A percentile compares a stretch with the other conserved stretches of the same genome.
Conservation (phyloP, 2,113 vertebrate species). For the Anolis sagrei region DNA sequence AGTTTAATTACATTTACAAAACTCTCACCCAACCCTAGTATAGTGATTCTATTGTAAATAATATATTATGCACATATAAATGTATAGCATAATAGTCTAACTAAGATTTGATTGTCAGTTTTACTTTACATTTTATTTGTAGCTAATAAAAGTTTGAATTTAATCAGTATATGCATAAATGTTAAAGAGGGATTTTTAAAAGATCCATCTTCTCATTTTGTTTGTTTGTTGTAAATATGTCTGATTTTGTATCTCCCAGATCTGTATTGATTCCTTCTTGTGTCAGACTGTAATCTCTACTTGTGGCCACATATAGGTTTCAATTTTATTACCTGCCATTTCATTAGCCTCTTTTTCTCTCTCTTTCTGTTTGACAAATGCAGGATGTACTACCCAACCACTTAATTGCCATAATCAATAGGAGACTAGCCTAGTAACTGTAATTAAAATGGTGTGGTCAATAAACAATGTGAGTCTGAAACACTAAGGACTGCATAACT, state of each 20-base stretch:
- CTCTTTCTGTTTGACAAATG: background rate
- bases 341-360: slow-evolving; percentile 2
- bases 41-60: background rate
- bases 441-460: background rate
- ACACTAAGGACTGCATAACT: background rate
- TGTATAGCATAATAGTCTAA: background rate
- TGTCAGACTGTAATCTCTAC: background rate
- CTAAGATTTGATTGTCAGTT: background rate
- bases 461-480: slow-evolving; percentile 22
- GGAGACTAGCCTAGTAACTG: background rate
- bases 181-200: background rate
- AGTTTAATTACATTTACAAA: background rate
- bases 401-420: background rate
- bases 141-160: background rate
- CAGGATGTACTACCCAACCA: background rate
- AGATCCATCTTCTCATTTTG: background rate
- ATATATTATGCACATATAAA: background rate
- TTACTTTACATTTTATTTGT: background rate
- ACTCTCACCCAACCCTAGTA: background rate
- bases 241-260: background rate
- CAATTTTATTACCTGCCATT: background rate
- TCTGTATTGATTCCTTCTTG: rapidly evolving
- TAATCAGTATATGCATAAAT: background rate
- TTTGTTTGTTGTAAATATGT: background rate
- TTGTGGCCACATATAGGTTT: background rate